Percentiles rank a stretch among this genome's conserved stretches.
Conservation (phyloP, 2,113 vertebrate species). For the Camelus bactrianus region DNA sequence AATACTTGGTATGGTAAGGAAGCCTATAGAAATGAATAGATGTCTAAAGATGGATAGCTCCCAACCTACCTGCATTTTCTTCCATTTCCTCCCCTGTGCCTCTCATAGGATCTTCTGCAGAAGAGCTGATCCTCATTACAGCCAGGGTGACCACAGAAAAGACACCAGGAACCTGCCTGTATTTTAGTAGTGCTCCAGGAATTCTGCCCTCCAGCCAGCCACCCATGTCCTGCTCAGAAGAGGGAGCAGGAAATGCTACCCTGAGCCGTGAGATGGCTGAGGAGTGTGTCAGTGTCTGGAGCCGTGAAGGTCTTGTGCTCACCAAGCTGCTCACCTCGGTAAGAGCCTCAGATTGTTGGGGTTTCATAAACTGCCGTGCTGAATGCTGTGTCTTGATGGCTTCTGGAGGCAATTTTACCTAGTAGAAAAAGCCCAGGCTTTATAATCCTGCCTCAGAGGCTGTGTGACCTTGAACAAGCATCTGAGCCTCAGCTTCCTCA, state of each 20-base stretch:
- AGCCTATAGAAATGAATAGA: neutral
- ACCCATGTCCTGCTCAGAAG: conserved; percentile 77
- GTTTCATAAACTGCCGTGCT: neutral
- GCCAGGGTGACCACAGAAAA: conserved; percentile 67
- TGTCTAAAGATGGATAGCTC: neutral
- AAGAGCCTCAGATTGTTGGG: neutral
- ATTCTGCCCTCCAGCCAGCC: conserved; percentile 79
- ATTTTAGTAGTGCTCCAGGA: conserved; percentile 72
- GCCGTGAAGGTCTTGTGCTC: conserved; percentile 77
- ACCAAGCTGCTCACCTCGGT: conserved; percentile 81
- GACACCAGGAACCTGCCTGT: conserved; percentile 74
- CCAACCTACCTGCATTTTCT: neutral
- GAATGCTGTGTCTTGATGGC: neutral
- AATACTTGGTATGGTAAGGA: neutral
- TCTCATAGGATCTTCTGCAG: conserved; percentile 67
- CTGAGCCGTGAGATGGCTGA: conserved; percentile 55
- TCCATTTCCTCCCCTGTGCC: neutral
- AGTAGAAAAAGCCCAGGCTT: neutral
- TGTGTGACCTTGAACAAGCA: neutral
- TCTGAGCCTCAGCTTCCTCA: conserved; percentile 34
- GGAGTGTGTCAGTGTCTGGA: conserved; percentile 76
- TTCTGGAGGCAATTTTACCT: neutral
- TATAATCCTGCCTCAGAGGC: neutral
- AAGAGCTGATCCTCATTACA: conserved; percentile 71
- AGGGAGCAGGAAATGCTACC: conserved; percentile 73